Conservation (phyloP, 2,888 invertebrate genomes). For the Macrophya alboannulata region DNA sequence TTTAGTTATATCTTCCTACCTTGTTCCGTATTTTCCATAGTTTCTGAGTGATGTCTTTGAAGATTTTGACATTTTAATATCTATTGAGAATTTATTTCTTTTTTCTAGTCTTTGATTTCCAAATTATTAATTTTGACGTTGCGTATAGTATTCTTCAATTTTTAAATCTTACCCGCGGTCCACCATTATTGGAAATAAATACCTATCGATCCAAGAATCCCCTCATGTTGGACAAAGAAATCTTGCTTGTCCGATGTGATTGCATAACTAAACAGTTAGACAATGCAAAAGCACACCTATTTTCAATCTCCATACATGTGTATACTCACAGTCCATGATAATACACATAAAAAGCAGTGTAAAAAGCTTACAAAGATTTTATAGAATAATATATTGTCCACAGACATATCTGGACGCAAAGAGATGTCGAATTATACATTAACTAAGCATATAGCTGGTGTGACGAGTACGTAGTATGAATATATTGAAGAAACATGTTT, state of each 20-base stretch:
- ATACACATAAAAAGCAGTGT: too few relatives aligned
- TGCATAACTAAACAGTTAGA: not conserved
- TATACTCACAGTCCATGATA: not conserved
- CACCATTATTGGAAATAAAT: not conserved
- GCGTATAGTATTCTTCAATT: not conserved
- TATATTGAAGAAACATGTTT: not conserved
- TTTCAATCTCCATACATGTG: not conserved
- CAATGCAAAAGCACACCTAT: not conserved
- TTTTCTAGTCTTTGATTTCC: not conserved
- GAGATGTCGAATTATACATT: constrained; percentile 42
- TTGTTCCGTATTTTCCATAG: constrained; percentile 38
- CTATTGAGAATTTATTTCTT: not conserved
- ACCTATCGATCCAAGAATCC: not conserved
- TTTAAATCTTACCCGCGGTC: not conserved
- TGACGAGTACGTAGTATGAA: constrained; percentile 31
- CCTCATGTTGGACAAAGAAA: not conserved
- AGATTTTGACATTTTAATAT: constrained; percentile 49
- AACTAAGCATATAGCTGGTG: constrained; percentile 17
- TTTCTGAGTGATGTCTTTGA: constrained; percentile 46
- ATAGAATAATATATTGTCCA: not conserved
- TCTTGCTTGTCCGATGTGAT: not conserved
- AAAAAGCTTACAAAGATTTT: not conserved
- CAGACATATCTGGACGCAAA: not conserved
- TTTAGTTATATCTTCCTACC: constrained; percentile 2
- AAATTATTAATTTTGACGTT: constrained; percentile 28